Evolutionary conservation across 2,888 invertebrate species (phyloP).

Genomic region (Drosophila sordidula): DNA sequence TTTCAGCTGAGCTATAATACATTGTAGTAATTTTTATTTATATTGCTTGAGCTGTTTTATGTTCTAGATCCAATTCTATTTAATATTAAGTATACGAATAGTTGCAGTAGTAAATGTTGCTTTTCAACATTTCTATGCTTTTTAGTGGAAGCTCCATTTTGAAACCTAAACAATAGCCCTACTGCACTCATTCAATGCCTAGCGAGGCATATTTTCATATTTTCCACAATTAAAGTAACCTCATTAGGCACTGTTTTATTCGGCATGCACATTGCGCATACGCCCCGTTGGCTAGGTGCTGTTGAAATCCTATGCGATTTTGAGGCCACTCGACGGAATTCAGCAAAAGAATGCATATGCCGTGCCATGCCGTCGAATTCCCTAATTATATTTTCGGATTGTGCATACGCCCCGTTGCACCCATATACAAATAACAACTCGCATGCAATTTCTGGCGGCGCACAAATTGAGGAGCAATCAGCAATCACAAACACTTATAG

Average conservation of each 20-base stretch:
- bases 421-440: constrained; percentile 11
- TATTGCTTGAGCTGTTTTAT: too few relatives aligned
- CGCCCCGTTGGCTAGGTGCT: constrained; percentile 15
- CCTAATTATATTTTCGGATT: constrained; percentile 37
- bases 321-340: constrained; percentile 3
- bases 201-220: background rate
- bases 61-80: background rate
- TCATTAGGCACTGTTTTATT: constrained; percentile 21
- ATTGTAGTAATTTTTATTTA: too few relatives aligned
- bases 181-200: background rate
- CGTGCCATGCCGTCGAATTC: constrained; percentile 20
- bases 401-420: constrained; percentile 37
- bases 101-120: background rate
- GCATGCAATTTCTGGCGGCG: constrained; percentile 14
- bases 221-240: constrained; percentile 2
- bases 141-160: too few relatives aligned
- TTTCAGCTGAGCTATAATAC: too few relatives aligned
- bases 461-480: constrained; percentile 31
- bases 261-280: constrained; percentile 27
- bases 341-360: constrained; percentile 25
- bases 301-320: constrained; percentile 8
- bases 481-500: constrained; percentile 11
- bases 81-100: background rate
- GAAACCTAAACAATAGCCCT: background rate
- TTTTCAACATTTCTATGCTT: background rate